These are phyloP conservation scores for Nomada goodeniana DNA, from an alignment of 2,888 invertebrate species.

Conservation along the genomic window DNA sequence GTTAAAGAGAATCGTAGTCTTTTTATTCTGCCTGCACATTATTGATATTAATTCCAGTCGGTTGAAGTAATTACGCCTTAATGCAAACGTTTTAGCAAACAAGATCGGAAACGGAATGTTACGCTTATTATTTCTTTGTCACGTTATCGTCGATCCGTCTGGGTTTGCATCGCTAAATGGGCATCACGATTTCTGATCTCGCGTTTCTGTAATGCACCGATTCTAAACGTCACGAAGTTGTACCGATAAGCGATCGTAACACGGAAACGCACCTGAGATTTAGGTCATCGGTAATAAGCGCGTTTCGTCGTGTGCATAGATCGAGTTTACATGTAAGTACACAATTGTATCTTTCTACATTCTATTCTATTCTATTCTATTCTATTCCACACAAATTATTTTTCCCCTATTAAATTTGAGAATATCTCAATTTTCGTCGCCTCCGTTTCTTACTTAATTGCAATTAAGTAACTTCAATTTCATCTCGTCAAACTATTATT, in stretches of 20 bases:
- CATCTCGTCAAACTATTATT: no score
- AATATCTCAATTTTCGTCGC: no score
- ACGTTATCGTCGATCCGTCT: neutral
- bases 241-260: constrained; percentile 1
- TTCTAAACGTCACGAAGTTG: neutral
- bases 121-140: neutral
- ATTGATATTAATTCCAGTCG: neutral
- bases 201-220: constrained; percentile 3
- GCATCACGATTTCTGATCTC: constrained; percentile 3
- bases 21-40: no score
- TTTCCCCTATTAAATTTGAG: no score
- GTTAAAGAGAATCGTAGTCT: neutral
- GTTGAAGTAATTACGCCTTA: neutral
- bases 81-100: neutral
- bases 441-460: no score
- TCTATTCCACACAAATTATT: no score
- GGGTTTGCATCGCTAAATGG: neutral
- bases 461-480: no score
- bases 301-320: no score
- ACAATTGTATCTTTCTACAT: no score
- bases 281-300: constrained; percentile 4
- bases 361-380: no score
- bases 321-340: no score
- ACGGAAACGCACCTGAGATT: constrained; percentile 5
- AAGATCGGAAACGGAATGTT: neutral